Conservation (phyloP, 92 coral and sea anemone genomes). For the Epizoanthus stellaris region DNA sequence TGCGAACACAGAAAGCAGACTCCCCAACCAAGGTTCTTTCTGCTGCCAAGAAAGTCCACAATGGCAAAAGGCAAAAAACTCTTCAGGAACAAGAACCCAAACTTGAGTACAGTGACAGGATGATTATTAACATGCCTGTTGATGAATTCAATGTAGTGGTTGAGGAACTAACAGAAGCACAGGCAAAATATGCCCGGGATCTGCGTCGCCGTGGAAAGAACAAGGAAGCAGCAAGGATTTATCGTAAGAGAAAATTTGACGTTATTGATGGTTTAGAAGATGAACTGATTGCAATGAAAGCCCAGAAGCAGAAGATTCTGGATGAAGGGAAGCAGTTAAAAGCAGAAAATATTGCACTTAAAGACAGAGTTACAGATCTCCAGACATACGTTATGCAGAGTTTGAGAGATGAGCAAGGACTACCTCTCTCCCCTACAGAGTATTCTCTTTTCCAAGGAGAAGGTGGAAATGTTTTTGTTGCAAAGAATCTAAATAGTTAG, state of each 20-base stretch:
- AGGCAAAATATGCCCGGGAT: slow-evolving; percentile 83
- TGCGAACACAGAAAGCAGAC: slow-evolving; percentile 1
- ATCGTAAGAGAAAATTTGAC: slow-evolving; percentile 95
- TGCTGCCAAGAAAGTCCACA: slow-evolving; percentile 51
- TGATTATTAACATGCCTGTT: slow-evolving; percentile 86
- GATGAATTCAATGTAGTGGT: slow-evolving; percentile 75
- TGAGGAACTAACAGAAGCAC: slow-evolving; percentile 65
- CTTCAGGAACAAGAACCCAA: slow-evolving; percentile 36
- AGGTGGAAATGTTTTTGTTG: slow-evolving; percentile 79
- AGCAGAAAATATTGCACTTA: slow-evolving; percentile 74
- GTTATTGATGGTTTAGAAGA: slow-evolving; percentile 74
- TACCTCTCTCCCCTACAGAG: slow-evolving; percentile 74
- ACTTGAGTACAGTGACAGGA: slow-evolving; percentile 68
- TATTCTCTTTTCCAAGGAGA: slow-evolving; percentile 84
- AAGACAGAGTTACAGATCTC: slow-evolving; percentile 75
- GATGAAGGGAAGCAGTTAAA: slow-evolving; percentile 70
- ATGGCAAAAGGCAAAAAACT: slow-evolving; percentile 43
- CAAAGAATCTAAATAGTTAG: slow-evolving; percentile 57
- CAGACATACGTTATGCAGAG: slow-evolving; percentile 68
- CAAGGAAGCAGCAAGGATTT: slow-evolving; percentile 94
- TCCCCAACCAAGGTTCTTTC: slow-evolving; percentile 26
- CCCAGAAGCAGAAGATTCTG: slow-evolving; percentile 66
- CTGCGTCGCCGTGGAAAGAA: slow-evolving; percentile 94
- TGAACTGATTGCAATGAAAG: slow-evolving; percentile 56
- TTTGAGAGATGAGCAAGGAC: slow-evolving; percentile 77